phyloP scores from a whole-genome alignment of 1,140 invertebrate genomes.

The Pemphigus obesinymphae region DNA sequence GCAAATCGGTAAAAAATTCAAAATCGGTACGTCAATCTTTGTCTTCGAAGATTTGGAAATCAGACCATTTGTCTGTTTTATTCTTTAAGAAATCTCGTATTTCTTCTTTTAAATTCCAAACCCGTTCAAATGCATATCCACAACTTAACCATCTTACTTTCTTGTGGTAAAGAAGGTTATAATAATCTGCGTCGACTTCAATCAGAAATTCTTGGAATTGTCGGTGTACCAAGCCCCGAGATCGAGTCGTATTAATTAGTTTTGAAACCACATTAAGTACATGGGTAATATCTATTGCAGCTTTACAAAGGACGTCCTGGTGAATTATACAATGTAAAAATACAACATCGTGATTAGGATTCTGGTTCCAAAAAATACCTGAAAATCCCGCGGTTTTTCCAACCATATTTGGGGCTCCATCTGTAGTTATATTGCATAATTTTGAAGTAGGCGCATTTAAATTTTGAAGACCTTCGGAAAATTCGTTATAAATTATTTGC shows the following conservation, averaged over 20 bases:
- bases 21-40: constrained; percentile 2
- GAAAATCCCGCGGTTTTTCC: too few relatives aligned
- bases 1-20: not conserved
- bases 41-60: too few relatives aligned
- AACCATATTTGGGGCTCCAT: too few relatives aligned
- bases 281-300: too few relatives aligned
- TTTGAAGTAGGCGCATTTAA: constrained; percentile 19
- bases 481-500: constrained; percentile 47
- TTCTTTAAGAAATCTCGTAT: constrained; percentile 5
- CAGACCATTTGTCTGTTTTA: constrained; percentile 10
- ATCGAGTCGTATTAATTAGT: too few relatives aligned
- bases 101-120: constrained; percentile 4
- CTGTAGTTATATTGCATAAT: constrained; percentile 28
- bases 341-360: constrained; percentile 26
- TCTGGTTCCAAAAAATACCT: constrained; percentile 23
- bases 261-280: too few relatives aligned
- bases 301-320: constrained; percentile 25
- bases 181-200: constrained; percentile 22
- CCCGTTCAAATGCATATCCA: not conserved
- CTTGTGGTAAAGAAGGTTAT: constrained; percentile 16
- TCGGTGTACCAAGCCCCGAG: too few relatives aligned
- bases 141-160: constrained; percentile 14
- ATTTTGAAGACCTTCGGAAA: constrained; percentile 41
- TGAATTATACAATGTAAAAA: constrained; percentile 34
- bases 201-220: constrained; percentile 11